These are phyloP conservation scores for Campylomormyrus numenius DNA, from an alignment of 2,113 vertebrate genomes.

Conservation along the genomic window DNA sequence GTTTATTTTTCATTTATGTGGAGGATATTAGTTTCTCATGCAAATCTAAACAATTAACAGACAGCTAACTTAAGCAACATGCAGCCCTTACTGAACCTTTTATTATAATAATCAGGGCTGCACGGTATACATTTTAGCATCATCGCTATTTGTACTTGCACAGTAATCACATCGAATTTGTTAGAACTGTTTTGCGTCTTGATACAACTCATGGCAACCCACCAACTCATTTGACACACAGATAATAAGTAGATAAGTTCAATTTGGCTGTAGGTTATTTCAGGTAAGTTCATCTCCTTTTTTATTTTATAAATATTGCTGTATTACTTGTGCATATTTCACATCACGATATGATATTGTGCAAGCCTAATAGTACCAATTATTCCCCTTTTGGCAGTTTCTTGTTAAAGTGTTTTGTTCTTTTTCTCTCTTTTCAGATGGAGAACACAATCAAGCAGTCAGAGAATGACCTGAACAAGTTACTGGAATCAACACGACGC, in stretches of 20 bases:
- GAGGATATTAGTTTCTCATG: not conserved
- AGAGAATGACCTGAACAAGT: slow-evolving; percentile 91
- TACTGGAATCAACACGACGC: slow-evolving; percentile 90
- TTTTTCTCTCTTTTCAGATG: slow-evolving; percentile 65
- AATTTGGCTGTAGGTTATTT: not conserved
- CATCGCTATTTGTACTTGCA: not conserved
- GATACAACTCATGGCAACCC: not conserved
- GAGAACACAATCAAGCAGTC: slow-evolving; percentile 99
- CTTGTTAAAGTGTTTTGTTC: not conserved
- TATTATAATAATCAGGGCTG: not conserved
- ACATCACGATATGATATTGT: not conserved
- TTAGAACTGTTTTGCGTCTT: not conserved
- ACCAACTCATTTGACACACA: not conserved
- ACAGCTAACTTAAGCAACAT: not conserved
- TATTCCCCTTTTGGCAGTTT: not conserved
- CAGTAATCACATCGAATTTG: not conserved
- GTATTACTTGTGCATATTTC: not conserved
- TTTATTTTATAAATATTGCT: not conserved
- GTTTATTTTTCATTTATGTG: not conserved
- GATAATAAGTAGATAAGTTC: not conserved
- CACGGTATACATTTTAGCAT: not conserved
- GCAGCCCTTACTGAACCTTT: not conserved
- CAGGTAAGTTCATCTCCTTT: not conserved
- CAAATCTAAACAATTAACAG: not conserved
- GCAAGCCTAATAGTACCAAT: not conserved